Base-by-base conservation (phyloP, 1,140 invertebrate species). In the Aphis gossypii region DNA sequence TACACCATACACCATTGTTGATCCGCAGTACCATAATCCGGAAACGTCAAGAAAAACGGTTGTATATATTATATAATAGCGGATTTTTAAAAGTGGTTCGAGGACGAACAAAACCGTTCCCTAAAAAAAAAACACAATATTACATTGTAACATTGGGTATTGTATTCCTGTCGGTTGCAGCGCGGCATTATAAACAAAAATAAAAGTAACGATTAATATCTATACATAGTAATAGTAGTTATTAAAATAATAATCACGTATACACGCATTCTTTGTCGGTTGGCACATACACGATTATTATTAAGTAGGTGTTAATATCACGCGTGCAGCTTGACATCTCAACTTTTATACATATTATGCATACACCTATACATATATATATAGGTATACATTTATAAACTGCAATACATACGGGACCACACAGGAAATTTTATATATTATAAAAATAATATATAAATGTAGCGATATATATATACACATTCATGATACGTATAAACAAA, bases 301-400 rank as follows among this genome's bases (percentile, higher is more conserved):
- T 90, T 90, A 90, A 90, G 56, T 90, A 90, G 89, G 89, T 90
- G 89, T 90, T 60, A 90, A 90, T 90, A 90, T 68, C 89, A 90
- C 89, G 89, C 89, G 38, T 90, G 56, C 35, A 90, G 35, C 25
- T 60, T 90, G 89, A 90, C 89, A 68, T 90, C 38, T 41, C 54
- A 38, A 89, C 88, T 68, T 60, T 30, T 2, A 44, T 90, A 89
- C 30, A n/a, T 23, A 68, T 30, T 60, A 68, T 68, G 18, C 48
- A 76, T 76, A 68, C 20, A 51, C 14, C 11, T 11, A 46, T 11
- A 46, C 0, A 46, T 9, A 30, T 56, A 56, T n/a, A 68, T n/a
- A n/a, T 68, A n/a, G 4, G 0, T 68, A 68, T 68, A 68, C 30
- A n/a, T 76, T 76, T 76, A n/a, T 76, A 76, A 76, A 76, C 30